phyloP scores from a whole-genome alignment of 2,797 vertebrate species.

The Hemibagrus guttatus region DNA sequence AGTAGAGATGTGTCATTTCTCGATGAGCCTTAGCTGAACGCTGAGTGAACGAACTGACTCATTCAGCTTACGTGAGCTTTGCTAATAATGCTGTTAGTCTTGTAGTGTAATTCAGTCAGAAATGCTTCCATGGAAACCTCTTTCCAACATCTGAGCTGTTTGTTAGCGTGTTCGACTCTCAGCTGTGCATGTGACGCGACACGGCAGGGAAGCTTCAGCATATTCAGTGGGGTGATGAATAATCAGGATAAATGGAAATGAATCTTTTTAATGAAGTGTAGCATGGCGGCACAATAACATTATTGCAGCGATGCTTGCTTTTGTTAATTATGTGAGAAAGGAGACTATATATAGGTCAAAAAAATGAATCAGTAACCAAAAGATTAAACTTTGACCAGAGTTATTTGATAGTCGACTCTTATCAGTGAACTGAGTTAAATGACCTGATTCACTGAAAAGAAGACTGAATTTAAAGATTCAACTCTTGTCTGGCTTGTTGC shows the following conservation, averaged over 20 bases:
- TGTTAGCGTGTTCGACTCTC: background rate
- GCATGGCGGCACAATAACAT: background rate
- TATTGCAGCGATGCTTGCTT: background rate
- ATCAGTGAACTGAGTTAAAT: background rate
- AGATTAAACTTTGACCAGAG: background rate
- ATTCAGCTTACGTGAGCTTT: no score
- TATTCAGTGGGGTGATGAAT: background rate
- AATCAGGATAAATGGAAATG: background rate
- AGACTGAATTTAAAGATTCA: no score
- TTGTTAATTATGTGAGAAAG: background rate
- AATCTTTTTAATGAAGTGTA: background rate
- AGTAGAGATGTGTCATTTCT: background rate
- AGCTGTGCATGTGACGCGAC: background rate
- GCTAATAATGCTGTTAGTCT: background rate
- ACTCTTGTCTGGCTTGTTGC: no score
- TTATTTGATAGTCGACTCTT: background rate
- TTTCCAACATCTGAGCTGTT: constrained; percentile 13
- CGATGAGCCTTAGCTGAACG: background rate
- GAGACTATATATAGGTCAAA: background rate
- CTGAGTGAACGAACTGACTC: background rate
- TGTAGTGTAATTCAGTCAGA: background rate
- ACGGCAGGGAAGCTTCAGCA: background rate
- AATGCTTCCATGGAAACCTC: constrained; percentile 9
- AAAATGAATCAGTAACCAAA: background rate
- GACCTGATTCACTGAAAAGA: background rate